Conservation (phyloP, 2,888 invertebrate species). For the Therioaphis trifolii region DNA sequence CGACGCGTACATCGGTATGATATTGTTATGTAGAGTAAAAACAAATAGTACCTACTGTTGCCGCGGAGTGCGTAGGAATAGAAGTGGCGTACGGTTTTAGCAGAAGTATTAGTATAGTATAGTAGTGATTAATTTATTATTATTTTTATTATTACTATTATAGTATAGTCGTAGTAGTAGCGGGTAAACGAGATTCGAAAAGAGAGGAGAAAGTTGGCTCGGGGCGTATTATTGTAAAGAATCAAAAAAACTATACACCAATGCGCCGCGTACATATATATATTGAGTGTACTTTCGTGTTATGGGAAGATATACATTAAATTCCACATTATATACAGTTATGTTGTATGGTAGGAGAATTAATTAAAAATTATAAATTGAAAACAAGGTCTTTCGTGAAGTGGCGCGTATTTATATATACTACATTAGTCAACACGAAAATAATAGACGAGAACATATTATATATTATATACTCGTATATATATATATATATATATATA, state of each 20-base stretch:
- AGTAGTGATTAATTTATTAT: too few species aligned
- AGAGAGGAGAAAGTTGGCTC: slow-evolving; percentile 50
- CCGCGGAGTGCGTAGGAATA: neutral
- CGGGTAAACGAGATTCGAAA: slow-evolving; percentile 29
- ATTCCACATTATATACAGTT: neutral
- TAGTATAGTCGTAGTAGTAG: neutral
- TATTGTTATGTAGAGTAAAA: too few species aligned
- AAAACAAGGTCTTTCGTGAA: neutral
- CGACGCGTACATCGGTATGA: too few species aligned
- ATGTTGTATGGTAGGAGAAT: neutral
- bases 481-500: too few species aligned
- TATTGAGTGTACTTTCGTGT: slow-evolving; percentile 8
- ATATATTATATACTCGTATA: too few species aligned
- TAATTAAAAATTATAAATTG: slow-evolving; percentile 2
- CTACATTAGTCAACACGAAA: neutral
- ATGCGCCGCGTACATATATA: too few species aligned
- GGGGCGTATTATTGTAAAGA: slow-evolving; percentile 32
- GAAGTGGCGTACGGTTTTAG: neutral
- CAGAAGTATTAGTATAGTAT: neutral
- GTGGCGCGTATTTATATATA: neutral
- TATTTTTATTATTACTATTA: too few species aligned
- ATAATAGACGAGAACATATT: too few species aligned
- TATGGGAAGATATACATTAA: neutral
- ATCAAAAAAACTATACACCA: neutral
- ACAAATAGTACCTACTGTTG: too few species aligned